These are phyloP conservation scores for Chloroclysta siterata DNA, from an alignment of 2,888 invertebrate species.

Conservation along the genomic window DNA sequence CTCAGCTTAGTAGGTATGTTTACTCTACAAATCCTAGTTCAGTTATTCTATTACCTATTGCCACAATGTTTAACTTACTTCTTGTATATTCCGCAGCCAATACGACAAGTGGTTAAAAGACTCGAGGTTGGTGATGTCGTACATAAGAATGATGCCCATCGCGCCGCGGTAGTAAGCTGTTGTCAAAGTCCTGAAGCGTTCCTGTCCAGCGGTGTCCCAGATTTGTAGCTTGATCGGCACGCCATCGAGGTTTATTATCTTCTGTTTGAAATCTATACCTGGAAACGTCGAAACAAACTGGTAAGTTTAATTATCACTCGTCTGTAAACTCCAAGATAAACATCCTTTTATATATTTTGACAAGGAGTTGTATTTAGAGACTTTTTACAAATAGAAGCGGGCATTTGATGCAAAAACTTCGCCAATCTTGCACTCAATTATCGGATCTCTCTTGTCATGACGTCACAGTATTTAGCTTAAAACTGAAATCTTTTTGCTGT, in stretches of 20 bases:
- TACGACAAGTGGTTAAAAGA: slow-evolving; percentile 96
- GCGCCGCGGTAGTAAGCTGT: slow-evolving; percentile 95
- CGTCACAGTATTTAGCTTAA: too few relatives aligned
- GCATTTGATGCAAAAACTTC: too few relatives aligned
- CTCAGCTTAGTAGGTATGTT: too few relatives aligned
- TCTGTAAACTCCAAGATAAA: too few relatives aligned
- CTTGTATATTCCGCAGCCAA: slow-evolving; percentile 96
- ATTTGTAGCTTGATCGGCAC: slow-evolving; percentile 93
- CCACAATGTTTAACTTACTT: slow-evolving; percentile 81
- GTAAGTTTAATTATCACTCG: not conserved
- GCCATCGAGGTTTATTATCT: slow-evolving; percentile 94
- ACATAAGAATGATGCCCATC: slow-evolving; percentile 96
- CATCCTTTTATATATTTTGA: too few relatives aligned
- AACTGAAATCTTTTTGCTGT: too few relatives aligned
- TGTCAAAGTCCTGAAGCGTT: slow-evolving; percentile 90
- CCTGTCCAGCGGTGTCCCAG: slow-evolving; percentile 95
- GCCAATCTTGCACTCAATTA: too few relatives aligned
- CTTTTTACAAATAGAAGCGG: too few relatives aligned
- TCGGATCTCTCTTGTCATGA: too few relatives aligned
- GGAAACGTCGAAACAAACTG: slow-evolving; percentile 44
- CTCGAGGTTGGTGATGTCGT: slow-evolving; percentile 94
- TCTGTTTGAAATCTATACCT: slow-evolving; percentile 96
- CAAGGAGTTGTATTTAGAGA: too few relatives aligned
- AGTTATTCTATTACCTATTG: too few relatives aligned
- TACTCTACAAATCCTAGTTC: too few relatives aligned